A percentile compares a stretch with the other conserved stretches of the same genome.
Evolutionary conservation across 2,888 invertebrate genomes (phyloP).

Genomic region (Tigriopus californicus): DNA sequence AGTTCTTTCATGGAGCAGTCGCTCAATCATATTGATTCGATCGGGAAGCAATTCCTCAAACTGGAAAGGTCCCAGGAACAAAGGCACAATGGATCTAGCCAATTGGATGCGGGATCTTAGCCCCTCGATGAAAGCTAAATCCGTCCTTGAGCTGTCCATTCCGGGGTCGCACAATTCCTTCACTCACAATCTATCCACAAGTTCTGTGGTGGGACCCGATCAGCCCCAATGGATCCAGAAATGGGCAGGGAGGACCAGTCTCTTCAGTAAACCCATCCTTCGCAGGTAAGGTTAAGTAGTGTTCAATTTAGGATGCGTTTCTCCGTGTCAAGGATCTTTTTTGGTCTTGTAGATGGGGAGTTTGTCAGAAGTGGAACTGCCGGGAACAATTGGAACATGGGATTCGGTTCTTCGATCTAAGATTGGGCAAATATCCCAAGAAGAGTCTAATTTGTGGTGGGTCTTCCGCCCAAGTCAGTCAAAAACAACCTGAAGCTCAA

Average conservation of each 20-base stretch:
- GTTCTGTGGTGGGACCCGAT: neutral
- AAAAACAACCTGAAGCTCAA: too few species aligned
- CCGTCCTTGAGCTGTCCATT: neutral
- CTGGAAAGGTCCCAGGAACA: too few species aligned
- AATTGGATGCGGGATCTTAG: conserved; percentile 6
- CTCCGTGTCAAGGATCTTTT: too few species aligned
- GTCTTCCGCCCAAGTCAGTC: too few species aligned
- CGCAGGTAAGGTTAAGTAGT: too few species aligned
- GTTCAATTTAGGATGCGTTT: too few species aligned
- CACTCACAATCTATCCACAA: neutral
- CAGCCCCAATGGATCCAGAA: neutral
- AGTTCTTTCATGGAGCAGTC: too few species aligned
- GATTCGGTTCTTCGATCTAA: neutral
- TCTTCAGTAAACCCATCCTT: too few species aligned
- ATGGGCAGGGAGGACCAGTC: neutral
- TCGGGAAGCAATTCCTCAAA: too few species aligned
- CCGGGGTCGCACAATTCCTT: conserved; percentile 8
- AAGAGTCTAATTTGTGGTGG: neutral
- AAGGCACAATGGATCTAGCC: neutral
- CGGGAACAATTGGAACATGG: neutral
- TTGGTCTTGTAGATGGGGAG: neutral
- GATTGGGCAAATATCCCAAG: neutral
- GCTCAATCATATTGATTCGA: too few species aligned
- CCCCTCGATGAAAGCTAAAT: neutral
- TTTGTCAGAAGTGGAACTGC: neutral